Evolutionary conservation across 2,113 vertebrate genomes (phyloP).

Genomic region (Cheirogaleus medius): DNA sequence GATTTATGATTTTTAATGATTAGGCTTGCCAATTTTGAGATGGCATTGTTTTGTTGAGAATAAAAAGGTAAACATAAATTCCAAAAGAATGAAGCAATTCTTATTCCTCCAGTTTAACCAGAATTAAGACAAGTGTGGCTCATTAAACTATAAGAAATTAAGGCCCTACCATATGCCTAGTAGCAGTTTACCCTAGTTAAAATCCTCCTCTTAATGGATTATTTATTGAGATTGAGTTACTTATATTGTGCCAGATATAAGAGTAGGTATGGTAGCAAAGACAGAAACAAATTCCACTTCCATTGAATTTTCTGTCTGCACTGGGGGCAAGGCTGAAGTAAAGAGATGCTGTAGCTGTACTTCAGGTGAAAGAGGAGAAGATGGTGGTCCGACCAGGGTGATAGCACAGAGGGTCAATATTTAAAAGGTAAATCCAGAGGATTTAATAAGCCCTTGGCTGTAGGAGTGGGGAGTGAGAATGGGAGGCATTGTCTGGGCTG

Average conservation of each 20-base stretch:
- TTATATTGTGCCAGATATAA: neutral
- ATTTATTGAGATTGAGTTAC: neutral
- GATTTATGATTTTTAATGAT: neutral
- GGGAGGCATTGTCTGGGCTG: neutral
- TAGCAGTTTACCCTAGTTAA: neutral
- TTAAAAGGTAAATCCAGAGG: neutral
- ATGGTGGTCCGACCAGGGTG: neutral
- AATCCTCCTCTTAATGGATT: neutral
- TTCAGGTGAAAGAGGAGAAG: neutral
- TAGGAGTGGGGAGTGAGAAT: neutral
- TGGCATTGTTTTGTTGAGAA: neutral
- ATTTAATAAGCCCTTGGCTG: neutral
- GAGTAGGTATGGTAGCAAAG: neutral
- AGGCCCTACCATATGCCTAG: neutral
- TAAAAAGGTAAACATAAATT: neutral
- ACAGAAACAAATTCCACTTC: neutral
- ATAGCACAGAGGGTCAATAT: neutral
- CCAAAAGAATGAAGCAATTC: neutral
- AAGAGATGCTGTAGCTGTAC: neutral
- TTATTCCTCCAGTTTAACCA: conserved; percentile 14
- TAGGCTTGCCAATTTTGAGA: neutral
- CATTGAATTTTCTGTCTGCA: neutral
- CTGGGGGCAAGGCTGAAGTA: neutral
- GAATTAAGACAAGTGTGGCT: neutral
- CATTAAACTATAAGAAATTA: neutral